A percentile compares a stretch with the other conserved stretches of the same genome.
phyloP scores from a whole-genome alignment of 2,113 vertebrate species.

The Miniopterus natalensis region DNA sequence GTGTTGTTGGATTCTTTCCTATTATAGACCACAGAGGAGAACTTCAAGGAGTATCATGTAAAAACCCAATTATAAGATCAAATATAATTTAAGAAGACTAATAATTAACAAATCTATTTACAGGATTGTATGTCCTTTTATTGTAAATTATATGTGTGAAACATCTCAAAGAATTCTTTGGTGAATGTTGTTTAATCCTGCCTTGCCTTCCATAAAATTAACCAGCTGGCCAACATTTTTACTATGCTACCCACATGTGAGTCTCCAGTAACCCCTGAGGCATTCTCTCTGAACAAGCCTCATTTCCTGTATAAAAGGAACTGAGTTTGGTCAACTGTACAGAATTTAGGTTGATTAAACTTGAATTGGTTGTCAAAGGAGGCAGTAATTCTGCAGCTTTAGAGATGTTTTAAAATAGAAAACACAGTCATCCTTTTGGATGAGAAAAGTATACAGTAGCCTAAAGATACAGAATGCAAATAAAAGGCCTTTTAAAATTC shows the following conservation, averaged over 20 bases:
- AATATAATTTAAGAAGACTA: slow-evolving; percentile 73
- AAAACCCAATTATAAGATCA: slow-evolving; percentile 74
- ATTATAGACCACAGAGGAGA: slow-evolving; percentile 55
- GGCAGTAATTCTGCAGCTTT: slow-evolving; percentile 32
- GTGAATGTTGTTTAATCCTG: slow-evolving; percentile 48
- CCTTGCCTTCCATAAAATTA: slow-evolving; percentile 71
- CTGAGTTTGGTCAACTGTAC: slow-evolving; percentile 25
- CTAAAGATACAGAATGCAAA: slow-evolving; percentile 27
- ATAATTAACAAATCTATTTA: slow-evolving; percentile 72
- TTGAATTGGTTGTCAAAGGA: slow-evolving; percentile 49
- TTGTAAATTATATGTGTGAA: slow-evolving; percentile 71
- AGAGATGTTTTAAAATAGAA: slow-evolving; percentile 45
- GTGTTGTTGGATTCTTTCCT: slow-evolving; percentile 60
- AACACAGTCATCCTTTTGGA: slow-evolving; percentile 34
- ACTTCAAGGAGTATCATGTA: slow-evolving; percentile 52
- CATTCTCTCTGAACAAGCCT: slow-evolving; percentile 60
- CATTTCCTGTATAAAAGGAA: slow-evolving; percentile 64
- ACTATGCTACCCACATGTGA: neutral
- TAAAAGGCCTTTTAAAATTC: neutral
- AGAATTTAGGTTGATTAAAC: slow-evolving; percentile 55
- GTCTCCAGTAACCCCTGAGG: slow-evolving; percentile 55
- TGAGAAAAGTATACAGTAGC: neutral
- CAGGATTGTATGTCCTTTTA: slow-evolving; percentile 57
- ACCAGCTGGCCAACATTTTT: slow-evolving; percentile 65
- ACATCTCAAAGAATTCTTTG: slow-evolving; percentile 49